These are phyloP conservation scores for Phylloscopus whistleri DNA, from an alignment of 2,113 vertebrate genomes.

Conservation along the genomic window DNA sequence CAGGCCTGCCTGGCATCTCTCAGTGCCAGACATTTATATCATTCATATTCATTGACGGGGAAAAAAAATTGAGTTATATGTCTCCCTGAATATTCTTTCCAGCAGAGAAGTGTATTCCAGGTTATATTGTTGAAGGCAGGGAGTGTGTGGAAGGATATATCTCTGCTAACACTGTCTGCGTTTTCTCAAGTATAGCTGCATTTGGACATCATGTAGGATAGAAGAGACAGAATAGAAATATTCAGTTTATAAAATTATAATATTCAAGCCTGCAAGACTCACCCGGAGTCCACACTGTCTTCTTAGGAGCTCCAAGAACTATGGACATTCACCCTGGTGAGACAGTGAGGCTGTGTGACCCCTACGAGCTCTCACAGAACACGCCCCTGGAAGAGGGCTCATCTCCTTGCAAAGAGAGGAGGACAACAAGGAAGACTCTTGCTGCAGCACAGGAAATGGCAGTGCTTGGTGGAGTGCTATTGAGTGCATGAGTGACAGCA, in stretches of 20 bases:
- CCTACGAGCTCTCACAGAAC: background rate
- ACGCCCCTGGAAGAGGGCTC: background rate
- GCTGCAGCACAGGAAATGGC: background rate
- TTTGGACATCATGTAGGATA: background rate
- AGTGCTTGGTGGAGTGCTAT: background rate
- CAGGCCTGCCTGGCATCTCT: background rate
- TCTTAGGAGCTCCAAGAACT: background rate
- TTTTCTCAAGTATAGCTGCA: background rate
- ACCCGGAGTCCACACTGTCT: background rate
- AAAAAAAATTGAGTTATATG: background rate
- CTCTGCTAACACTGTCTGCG: background rate
- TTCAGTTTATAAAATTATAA: background rate
- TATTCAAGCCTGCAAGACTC: background rate
- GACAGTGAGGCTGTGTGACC: accelerated
- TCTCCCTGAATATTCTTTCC: background rate
- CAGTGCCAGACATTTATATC: background rate
- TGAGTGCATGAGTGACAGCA: background rate
- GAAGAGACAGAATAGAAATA: background rate
- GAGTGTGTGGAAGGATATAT: background rate
- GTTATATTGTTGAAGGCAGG: background rate
- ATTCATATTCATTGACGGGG: background rate
- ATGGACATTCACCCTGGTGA: background rate
- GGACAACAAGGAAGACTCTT: background rate
- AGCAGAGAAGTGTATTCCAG: background rate
- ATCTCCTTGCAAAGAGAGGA: background rate